Base-by-base conservation (phyloP, 2,888 invertebrate genomes). In the Polyploca ridens region DNA sequence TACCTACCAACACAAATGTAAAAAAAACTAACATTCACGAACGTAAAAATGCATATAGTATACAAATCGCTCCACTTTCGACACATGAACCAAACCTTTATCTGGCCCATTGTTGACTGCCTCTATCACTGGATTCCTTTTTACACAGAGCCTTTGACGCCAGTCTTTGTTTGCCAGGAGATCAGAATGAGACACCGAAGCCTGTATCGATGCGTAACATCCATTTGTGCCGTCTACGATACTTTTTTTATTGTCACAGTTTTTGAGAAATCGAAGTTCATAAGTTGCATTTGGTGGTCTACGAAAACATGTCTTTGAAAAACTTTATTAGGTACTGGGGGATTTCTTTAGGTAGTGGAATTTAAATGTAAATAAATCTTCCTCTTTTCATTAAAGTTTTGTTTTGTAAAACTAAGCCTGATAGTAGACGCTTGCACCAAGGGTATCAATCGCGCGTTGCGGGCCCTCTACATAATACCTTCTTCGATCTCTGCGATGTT, bases 71-170 rank as follows among this genome's bases (percentile, higher is more conserved):
- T 69, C 16, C 44, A 66, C 69, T 69, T 64, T 64, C 33, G 65
- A 69, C 58, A 67, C 77, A 85, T 80, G 67, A 59, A 70, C 69
- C 78, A 71, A 41, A 64, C 81, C 78, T 78, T 84, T 88, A 87
- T 90, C 90, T 88, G 85, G 87, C 89, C 91, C 87, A 92, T 93
- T 93, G 93, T 93, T 90, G 93, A 91, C 92, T 92, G 89, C 91
- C 91, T 92, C 90, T 91, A 92, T 92, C 91, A 92, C 90, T 89
- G 93, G 92, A 90, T 91, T 93, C 90, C 93, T 93, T 93, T 91
- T 91, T 88, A 90, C 90, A 90, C 86, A 83, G 88, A 83, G 89
- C 90, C 93, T 93, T 93, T 93, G 93, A 92, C 90, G 89, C 88
- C 82, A 82, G 81, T 84, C 90, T 90, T 92, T 93, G 92, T 92